A percentile compares a stretch with the other conserved stretches of the same genome.
Conservation (phyloP, 2,888 invertebrate genomes). For the Himalopsyche tibetana region DNA sequence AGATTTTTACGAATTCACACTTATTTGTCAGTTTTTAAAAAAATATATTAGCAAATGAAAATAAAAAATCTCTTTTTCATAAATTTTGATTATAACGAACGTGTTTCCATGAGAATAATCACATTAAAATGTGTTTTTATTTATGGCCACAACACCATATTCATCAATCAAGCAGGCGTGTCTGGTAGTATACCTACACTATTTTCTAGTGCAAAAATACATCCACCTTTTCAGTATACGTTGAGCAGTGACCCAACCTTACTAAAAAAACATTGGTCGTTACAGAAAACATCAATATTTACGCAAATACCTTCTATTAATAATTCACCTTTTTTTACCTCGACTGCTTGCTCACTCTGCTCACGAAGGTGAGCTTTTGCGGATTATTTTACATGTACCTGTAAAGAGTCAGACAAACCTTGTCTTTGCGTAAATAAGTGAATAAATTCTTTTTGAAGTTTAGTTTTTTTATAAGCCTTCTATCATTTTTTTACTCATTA, state of each 20-base stretch:
- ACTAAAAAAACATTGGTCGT: constrained; percentile 20
- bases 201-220: background rate
- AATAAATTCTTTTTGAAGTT: too few species aligned
- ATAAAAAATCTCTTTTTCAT: too few species aligned
- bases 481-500: too few species aligned
- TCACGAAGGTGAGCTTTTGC: background rate
- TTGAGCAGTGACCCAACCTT: background rate
- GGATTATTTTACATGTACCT: constrained; percentile 5
- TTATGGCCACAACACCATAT: background rate
- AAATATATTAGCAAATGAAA: too few species aligned
- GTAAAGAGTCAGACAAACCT: background rate
- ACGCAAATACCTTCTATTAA: constrained; percentile 31
- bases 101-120: background rate
- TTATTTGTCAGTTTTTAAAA: too few species aligned
- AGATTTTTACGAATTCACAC: too few species aligned
- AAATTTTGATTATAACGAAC: background rate
- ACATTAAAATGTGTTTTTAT: background rate
- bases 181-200: background rate
- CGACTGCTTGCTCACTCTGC: background rate
- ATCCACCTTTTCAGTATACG: background rate
- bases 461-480: too few species aligned
- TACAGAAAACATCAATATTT: constrained; percentile 30
- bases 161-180: background rate
- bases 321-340: constrained; percentile 27
- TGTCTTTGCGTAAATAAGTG: too few species aligned